Percentiles rank a stretch among this genome's conserved stretches.
phyloP scores from a whole-genome alignment of 1,140 invertebrate species.

The Stegodyphus dumicola region DNA sequence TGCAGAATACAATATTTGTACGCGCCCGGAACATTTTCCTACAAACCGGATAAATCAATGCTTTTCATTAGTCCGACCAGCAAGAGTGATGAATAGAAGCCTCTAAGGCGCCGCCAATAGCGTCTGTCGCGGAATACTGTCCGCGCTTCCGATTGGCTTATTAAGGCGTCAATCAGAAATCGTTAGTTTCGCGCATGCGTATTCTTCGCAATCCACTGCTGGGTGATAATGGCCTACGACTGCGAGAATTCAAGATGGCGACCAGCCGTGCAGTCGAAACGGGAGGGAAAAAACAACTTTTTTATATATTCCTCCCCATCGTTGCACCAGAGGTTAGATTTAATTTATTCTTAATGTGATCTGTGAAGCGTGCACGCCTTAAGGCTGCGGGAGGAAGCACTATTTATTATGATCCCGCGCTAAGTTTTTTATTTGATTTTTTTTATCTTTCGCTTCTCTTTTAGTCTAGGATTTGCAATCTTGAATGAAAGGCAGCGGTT shows the following conservation, averaged over 20 bases:
- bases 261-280: not conserved
- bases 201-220: not conserved
- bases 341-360: conserved; percentile 60
- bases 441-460: not conserved
- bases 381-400: conserved; percentile 6
- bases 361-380: conserved; percentile 44
- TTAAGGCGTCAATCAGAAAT: conserved; percentile 61
- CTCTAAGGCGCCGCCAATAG: conserved; percentile 58
- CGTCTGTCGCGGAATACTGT: conserved; percentile 45
- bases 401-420: conserved; percentile 53
- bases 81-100: conserved; percentile 59
- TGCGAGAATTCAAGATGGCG: conserved; percentile 55
- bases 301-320: conserved; percentile 1
- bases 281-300: conserved; percentile 14
- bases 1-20: not conserved
- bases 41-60: conserved; percentile 59
- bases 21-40: conserved; percentile 18
- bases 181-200: conserved; percentile 57
- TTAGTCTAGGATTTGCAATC: not conserved
- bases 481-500: conserved; percentile 47
- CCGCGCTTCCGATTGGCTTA: conserved; percentile 59
- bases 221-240: conserved; percentile 52
- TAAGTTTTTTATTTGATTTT: not conserved
- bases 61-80: conserved; percentile 57
- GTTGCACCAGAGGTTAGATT: conserved; percentile 47